Evolutionary conservation across 1,140 invertebrate species (phyloP).

Genomic region (Panulirus ornatus): DNA sequence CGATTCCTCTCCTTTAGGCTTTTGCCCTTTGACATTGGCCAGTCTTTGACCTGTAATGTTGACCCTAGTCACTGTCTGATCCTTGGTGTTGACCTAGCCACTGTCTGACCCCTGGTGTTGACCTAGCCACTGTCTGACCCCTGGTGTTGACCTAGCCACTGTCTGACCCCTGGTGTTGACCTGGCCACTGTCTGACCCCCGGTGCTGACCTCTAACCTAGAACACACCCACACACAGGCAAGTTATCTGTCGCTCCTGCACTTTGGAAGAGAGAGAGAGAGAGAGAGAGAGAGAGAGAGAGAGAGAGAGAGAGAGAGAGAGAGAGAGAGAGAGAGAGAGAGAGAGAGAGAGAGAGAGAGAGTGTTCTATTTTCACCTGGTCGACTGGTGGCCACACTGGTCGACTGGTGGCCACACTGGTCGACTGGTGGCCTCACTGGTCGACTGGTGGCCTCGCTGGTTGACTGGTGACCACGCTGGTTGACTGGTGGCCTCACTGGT

Average conservation of each 20-base stretch:
- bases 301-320: background rate
- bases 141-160: background rate
- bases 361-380: background rate
- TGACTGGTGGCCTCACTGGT: background rate
- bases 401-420: background rate
- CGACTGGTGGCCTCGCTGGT: background rate
- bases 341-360: background rate
- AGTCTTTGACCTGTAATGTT: too few relatives aligned
- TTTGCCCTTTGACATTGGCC: too few relatives aligned
- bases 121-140: background rate
- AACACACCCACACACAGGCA: background rate
- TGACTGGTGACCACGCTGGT: background rate
- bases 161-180: background rate
- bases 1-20: too few relatives aligned
- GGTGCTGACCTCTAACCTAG: background rate
- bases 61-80: too few relatives aligned
- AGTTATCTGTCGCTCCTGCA: too few relatives aligned
- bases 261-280: background rate
- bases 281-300: slow-evolving; percentile 8
- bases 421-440: background rate
- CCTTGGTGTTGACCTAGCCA: background rate
- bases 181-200: background rate
- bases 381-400: background rate
- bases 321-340: background rate
- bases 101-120: background rate